phyloP scores from a whole-genome alignment of 1,140 invertebrate species.

The Drosophila lini region DNA sequence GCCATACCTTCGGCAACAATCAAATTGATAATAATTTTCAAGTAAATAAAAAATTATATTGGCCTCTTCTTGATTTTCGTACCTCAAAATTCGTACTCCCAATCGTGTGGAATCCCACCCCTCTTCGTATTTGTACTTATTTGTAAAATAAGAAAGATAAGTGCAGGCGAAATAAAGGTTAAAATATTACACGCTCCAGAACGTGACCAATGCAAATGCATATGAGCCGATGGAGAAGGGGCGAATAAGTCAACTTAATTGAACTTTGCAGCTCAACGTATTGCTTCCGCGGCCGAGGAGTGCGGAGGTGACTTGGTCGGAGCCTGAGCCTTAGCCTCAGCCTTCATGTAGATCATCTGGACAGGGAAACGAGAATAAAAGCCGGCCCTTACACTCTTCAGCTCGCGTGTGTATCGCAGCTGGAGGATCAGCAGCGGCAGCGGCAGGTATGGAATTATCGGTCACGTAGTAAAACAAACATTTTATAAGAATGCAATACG shows the following conservation, averaged over 20 bases:
- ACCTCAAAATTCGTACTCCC: background rate
- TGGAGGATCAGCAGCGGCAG: constrained; percentile 67
- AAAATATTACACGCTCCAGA: constrained; percentile 79
- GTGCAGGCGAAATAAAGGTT: constrained; percentile 27
- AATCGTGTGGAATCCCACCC: constrained; percentile 26
- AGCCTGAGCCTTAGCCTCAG: background rate
- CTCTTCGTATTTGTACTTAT: constrained; percentile 78
- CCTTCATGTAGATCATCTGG: constrained; percentile 75
- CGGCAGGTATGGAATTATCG: constrained; percentile 50
- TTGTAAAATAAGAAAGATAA: constrained; percentile 53
- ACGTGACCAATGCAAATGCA: constrained; percentile 82
- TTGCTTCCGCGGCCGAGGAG: constrained; percentile 58
- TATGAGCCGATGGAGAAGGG: constrained; percentile 50
- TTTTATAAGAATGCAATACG: constrained; percentile 72
- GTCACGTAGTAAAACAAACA: constrained; percentile 82
- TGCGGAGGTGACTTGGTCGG: constrained; percentile 8
- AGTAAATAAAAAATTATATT: constrained; percentile 39
- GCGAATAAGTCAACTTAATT: constrained; percentile 75
- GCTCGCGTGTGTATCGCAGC: constrained; percentile 74
- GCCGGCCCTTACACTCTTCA: constrained; percentile 6
- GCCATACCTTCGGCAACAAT: constrained; percentile 4
- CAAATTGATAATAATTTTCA: constrained; percentile 18
- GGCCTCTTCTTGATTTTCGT: constrained; percentile 2
- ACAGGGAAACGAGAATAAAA: constrained; percentile 35
- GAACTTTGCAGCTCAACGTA: constrained; percentile 72